Percentiles rank a stretch among this genome's conserved stretches.
Evolutionary conservation across 92 coral and sea anemone species (phyloP).

Genomic region (Pocillopora meandrina): DNA sequence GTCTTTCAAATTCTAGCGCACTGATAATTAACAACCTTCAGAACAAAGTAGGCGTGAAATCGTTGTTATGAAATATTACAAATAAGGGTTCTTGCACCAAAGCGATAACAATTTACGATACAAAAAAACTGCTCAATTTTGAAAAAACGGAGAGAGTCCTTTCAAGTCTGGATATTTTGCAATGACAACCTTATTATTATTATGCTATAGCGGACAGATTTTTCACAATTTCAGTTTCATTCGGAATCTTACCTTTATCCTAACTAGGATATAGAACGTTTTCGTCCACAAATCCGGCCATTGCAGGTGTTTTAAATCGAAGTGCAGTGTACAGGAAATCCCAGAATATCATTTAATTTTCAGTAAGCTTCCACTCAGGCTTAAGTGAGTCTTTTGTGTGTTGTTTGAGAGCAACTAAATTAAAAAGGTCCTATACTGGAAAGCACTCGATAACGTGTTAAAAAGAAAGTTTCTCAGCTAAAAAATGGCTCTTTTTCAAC

Average conservation of each 20-base stretch:
- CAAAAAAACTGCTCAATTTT: not conserved
- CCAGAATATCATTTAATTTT: not conserved
- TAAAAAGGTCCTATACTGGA: not conserved
- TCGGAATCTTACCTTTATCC: not conserved
- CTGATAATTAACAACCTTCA: not conserved
- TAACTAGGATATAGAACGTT: not conserved
- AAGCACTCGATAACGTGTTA: not conserved
- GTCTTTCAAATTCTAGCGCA: slow-evolving; percentile 5
- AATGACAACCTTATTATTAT: no score
- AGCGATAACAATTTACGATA: not conserved
- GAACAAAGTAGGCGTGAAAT: not conserved
- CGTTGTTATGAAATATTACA: no score
- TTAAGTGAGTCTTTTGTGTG: not conserved
- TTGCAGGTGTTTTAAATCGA: slow-evolving; percentile 19
- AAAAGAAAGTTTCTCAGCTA: not conserved
- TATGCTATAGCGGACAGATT: no score
- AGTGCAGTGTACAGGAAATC: slow-evolving; percentile 4
- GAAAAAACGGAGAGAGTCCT: not conserved
- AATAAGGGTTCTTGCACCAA: no score
- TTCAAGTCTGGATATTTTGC: not conserved
- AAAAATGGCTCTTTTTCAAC: not conserved
- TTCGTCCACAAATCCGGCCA: not conserved
- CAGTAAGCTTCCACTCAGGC: not conserved
- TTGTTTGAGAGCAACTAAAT: not conserved
- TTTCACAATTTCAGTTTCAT: not conserved